These are phyloP conservation scores for Empis stercorea DNA, from an alignment of 2,888 invertebrate genomes.

Conservation along the genomic window DNA sequence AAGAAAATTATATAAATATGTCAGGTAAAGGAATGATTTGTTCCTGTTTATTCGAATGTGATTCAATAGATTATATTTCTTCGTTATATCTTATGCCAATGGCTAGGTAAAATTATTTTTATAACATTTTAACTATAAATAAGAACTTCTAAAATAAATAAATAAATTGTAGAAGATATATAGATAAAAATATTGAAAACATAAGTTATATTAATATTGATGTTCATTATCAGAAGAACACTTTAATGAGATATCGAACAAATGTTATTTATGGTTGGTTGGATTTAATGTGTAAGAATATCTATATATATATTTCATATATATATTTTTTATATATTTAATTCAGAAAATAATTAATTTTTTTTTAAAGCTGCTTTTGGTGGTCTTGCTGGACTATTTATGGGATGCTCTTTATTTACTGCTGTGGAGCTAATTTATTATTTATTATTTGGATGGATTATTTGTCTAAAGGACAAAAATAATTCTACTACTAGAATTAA, in stretches of 20 bases:
- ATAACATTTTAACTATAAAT: not conserved
- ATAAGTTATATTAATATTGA: conserved; percentile 32
- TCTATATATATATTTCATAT: no score
- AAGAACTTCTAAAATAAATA: not conserved
- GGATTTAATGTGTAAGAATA: conserved; percentile 38
- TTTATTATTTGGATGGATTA: conserved; percentile 22
- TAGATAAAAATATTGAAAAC: conserved; percentile 23
- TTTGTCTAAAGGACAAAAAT: no score
- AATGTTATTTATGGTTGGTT: conserved; percentile 38
- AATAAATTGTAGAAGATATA: conserved; percentile 11
- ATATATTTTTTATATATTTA: no score
- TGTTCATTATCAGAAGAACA: conserved; percentile 34
- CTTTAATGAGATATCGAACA: conserved; percentile 37
- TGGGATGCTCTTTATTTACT: conserved; percentile 38
- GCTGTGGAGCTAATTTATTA: conserved; percentile 36
- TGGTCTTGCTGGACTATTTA: conserved; percentile 37
- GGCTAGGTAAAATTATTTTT: conserved; percentile 15
- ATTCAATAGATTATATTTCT: conserved; percentile 25
- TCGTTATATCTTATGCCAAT: conserved; percentile 23
- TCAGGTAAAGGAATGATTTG: conserved; percentile 28
- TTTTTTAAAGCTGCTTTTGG: conserved; percentile 39
- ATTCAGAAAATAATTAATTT: conserved; percentile 1
- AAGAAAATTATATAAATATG: conserved; percentile 23
- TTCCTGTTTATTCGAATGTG: conserved; percentile 27
- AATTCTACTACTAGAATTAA: no score